Evolutionary conservation across 2,888 invertebrate species (phyloP), one percentile per base, ranked within the genome.

Genomic region (Melanchra persicariae): DNA sequence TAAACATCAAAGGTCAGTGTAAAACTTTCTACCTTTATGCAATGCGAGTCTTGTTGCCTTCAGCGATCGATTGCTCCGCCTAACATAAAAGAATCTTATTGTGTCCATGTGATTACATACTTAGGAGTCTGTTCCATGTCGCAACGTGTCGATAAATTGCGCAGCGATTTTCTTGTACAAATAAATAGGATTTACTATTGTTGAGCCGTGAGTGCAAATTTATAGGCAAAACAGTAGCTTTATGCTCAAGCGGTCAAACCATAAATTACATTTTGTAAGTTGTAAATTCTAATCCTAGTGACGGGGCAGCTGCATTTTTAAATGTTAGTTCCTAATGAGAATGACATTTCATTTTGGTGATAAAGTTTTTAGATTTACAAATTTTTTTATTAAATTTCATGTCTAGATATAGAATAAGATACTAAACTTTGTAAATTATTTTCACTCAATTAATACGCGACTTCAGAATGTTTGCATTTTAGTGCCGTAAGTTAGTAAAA

Each of bases 1-100:
- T 95, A 85, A 96, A 96, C 77, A 96, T 97, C 71, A 96, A 96
- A 91, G 97, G 96, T 96, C 88, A 78, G 74, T 74, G 57, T 37
- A 58, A 40, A 26, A 43, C 12, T n/a, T 24, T 40, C 61, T 34
- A 52, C 65, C 49, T 66, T 60, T 70, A 52, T 79, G 76, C 77
- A 61, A 70, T 75, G 62, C 67, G 74, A 75, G 7, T 60, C 15
- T 55, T 54, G 9, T 49, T 64, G 62, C 63, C 65, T 55, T 67
- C 69, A 65, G 82, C 84, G 78, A 70, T 66, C 51, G 52, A 67
- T 74, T 49, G 75, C 72, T 61, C 43, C 40, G 78, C 74, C 30
- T 55, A 51, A 70, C 22, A 49, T 22, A 30, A 45, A 55, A 55
- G n/a, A 52, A 62, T 47, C 10, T 77, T 30, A 30, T 30, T 68